A percentile compares a stretch with the other conserved stretches of the same genome.
Evolutionary conservation across 2,888 invertebrate species (phyloP).

Genomic region (Phaonia tiefii): DNA sequence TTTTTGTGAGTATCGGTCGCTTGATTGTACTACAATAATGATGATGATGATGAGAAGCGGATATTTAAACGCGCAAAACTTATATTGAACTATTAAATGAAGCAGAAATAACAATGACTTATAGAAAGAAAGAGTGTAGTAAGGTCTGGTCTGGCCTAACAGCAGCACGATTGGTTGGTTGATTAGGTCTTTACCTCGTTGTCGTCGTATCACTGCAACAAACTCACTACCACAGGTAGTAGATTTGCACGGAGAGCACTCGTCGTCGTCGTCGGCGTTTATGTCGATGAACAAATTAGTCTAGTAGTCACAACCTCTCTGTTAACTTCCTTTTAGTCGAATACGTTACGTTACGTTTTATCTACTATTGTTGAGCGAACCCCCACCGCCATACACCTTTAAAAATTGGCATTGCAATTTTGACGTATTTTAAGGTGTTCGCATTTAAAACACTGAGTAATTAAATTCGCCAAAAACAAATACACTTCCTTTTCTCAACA

Average conservation of each 20-base stretch:
- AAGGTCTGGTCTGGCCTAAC: conserved; percentile 12
- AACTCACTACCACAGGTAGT: conserved; percentile 17
- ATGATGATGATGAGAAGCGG: conserved; percentile 49
- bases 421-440: conserved; percentile 48
- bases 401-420: conserved; percentile 28
- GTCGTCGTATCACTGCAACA: not conserved
- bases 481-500: not conserved
- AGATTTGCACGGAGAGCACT: not conserved
- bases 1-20: not conserved
- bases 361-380: too few relatives aligned
- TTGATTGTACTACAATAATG: conserved; percentile 15
- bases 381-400: not conserved
- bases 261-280: not conserved
- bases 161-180: too few relatives aligned
- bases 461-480: not conserved
- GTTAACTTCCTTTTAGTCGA: not conserved
- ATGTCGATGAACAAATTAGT: not conserved
- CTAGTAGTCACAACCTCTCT: not conserved
- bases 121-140: conserved; percentile 35
- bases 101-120: conserved; percentile 52
- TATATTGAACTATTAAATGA: conserved; percentile 59
- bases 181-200: conserved; percentile 1
- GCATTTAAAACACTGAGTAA: conserved; percentile 7
- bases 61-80: conserved; percentile 43
- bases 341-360: not conserved